A percentile compares a stretch with the other conserved stretches of the same genome.
Conservation (phyloP, 2,797 vertebrate species). For the Tachyglossus aculeatus region DNA sequence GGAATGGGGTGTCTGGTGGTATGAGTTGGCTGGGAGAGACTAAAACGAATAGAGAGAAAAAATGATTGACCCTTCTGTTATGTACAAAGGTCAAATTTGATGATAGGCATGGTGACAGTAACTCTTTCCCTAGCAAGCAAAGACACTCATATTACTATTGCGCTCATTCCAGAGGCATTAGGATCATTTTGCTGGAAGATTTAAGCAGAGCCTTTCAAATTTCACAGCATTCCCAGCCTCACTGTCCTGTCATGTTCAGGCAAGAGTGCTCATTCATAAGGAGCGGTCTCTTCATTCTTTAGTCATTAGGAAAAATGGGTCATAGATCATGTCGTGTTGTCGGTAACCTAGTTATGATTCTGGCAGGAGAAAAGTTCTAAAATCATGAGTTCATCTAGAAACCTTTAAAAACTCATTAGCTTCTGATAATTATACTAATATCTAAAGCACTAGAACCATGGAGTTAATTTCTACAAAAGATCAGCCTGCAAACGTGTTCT, state of each 20-base stretch:
- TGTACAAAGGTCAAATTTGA: no score
- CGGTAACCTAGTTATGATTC: conserved; percentile 72
- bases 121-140: conserved; percentile 18
- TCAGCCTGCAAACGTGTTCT: conserved; percentile 39
- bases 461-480: conserved; percentile 67
- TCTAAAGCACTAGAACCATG: conserved; percentile 66
- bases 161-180: conserved; percentile 41
- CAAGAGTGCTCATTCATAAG: conserved; percentile 55
- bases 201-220: conserved; percentile 24
- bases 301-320: conserved; percentile 71
- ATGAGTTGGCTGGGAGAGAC: no score
- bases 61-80: no score
- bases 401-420: conserved; percentile 76
- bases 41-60: no score
- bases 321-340: conserved; percentile 68
- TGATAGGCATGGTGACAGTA: conserved; percentile 23
- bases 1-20: no score
- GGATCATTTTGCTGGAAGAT: conserved; percentile 10
- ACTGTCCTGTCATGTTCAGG: background rate
- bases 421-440: conserved; percentile 75
- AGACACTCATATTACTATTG: conserved; percentile 16
- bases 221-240: conserved; percentile 34
- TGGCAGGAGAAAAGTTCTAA: conserved; percentile 63
- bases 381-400: conserved; percentile 70
- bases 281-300: conserved; percentile 44